phyloP scores from a whole-genome alignment of 2,797 vertebrate genomes.

The Cygnus olor region DNA sequence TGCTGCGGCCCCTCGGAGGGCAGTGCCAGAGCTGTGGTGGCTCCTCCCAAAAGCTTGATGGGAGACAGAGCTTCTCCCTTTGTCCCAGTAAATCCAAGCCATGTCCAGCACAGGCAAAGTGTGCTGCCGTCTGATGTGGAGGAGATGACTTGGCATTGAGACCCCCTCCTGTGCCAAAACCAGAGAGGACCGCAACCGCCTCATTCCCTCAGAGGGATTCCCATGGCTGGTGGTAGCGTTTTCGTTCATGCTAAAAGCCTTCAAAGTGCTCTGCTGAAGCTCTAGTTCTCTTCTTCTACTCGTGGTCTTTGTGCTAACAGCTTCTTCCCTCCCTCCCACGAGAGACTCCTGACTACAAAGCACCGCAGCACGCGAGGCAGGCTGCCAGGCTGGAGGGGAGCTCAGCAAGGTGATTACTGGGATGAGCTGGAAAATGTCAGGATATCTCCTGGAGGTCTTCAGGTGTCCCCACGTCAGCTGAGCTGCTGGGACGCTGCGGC shows the following conservation, averaged over 20 bases:
- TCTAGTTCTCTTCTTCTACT: neutral
- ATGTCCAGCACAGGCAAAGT: neutral
- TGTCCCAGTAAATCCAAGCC: neutral
- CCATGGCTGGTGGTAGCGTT: neutral
- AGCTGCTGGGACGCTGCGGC: neutral
- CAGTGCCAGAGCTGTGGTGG: neutral
- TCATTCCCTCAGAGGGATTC: neutral
- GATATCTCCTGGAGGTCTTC: neutral
- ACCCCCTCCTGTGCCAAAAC: neutral
- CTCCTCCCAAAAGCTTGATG: neutral
- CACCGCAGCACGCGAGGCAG: neutral
- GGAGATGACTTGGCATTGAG: neutral
- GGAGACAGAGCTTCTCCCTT: neutral
- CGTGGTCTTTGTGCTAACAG: neutral
- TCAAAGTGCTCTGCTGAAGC: neutral
- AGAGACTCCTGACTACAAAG: neutral
- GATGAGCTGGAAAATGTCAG: neutral
- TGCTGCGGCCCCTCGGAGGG: neutral
- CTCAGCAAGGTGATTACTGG: neutral
- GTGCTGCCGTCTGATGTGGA: neutral
- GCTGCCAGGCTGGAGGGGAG: slow-evolving; percentile 17
- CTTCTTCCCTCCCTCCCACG: neutral
- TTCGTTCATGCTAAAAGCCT: neutral
- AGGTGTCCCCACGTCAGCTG: neutral
- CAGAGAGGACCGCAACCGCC: neutral